Percentiles rank a stretch among this genome's conserved stretches.
Evolutionary conservation across 2,797 vertebrate species (phyloP).

Genomic region (Acestrorhynchus altus): DNA sequence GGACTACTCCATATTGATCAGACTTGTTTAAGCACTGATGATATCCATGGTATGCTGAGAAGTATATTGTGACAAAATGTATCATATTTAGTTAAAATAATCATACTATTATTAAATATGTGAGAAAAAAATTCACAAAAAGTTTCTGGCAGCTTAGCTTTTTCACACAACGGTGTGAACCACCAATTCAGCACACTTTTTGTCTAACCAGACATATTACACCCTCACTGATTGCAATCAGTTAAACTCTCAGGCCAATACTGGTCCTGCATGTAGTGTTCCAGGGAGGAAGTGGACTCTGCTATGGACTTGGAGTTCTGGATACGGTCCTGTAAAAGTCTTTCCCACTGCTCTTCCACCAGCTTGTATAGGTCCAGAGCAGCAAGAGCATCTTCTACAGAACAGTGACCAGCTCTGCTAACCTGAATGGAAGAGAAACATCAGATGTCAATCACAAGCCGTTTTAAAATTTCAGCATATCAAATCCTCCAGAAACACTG

Average conservation of each 20-base stretch:
- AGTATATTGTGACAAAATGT: too few species aligned
- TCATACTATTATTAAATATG: too few species aligned
- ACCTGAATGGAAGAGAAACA: conserved; percentile 68
- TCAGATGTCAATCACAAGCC: neutral
- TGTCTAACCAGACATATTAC: neutral
- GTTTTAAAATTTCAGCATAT: neutral
- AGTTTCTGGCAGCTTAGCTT: neutral
- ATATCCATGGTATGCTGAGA: too few species aligned
- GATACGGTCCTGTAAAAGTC: conserved; percentile 68
- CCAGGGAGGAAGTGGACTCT: conserved; percentile 60
- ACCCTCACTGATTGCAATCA: conserved; percentile 63
- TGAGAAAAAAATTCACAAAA: neutral
- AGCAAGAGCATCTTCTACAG: conserved; percentile 88
- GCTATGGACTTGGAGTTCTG: conserved; percentile 34
- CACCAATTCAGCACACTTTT: neutral
- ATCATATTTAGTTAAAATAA: too few species aligned
- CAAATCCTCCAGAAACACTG: neutral
- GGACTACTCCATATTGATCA: too few species aligned
- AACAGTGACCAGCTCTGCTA: conserved; percentile 85
- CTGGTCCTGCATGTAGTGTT: conserved; percentile 89
- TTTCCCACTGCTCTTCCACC: conserved; percentile 89
- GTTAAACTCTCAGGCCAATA: conserved; percentile 88
- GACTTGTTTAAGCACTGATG: too few species aligned
- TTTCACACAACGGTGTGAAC: neutral
- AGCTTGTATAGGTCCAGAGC: conserved; percentile 93